Evolutionary conservation across 2,797 vertebrate genomes (phyloP).

Genomic region (Scyliorhinus canicula): DNA sequence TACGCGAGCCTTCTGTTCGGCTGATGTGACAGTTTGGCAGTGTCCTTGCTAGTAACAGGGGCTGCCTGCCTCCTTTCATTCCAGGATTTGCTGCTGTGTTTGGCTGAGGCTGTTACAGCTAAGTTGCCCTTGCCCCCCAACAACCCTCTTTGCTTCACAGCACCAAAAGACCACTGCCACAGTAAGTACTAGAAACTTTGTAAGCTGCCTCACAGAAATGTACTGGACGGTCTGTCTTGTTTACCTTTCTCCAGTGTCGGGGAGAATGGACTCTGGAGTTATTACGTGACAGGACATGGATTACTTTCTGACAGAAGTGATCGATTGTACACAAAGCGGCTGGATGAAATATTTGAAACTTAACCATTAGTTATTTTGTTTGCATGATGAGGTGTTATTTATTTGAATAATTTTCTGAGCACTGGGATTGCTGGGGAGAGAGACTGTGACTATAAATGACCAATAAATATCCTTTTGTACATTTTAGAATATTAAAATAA

Average conservation of each 20-base stretch:
- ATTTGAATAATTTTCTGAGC: background rate
- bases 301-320: background rate
- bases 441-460: background rate
- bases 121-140: constrained; percentile 18
- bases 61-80: constrained; percentile 48
- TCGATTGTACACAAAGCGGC: background rate
- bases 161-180: constrained; percentile 39
- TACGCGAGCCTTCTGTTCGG: constrained; percentile 59
- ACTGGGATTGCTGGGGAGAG: background rate
- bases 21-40: constrained; percentile 51
- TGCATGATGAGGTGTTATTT: background rate
- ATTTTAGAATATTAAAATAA: background rate
- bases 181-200: constrained; percentile 38
- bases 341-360: background rate
- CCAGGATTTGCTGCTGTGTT: constrained; percentile 47
- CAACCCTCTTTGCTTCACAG: constrained; percentile 40
- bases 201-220: constrained; percentile 16
- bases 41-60: constrained; percentile 52
- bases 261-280: background rate
- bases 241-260: background rate
- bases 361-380: background rate
- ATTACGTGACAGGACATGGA: background rate
- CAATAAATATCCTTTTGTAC: background rate
- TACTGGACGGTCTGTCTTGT: background rate
- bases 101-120: constrained; percentile 43